phyloP scores from a whole-genome alignment of 2,888 invertebrate genomes.

The Hipparchia sbordonii region DNA sequence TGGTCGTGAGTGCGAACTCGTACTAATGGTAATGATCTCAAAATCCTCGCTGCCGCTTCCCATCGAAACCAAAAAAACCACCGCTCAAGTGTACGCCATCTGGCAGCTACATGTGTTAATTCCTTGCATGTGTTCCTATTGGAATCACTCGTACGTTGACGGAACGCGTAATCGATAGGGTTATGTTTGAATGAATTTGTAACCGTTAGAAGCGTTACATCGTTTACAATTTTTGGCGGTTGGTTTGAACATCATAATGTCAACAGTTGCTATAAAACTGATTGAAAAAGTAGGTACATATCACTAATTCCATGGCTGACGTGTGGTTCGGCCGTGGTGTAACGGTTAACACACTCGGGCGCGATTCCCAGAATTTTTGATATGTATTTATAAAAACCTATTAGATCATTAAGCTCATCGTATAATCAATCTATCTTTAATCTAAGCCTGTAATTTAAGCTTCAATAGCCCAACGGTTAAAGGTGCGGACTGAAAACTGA shows the following conservation, averaged over 20 bases:
- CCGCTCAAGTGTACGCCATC: constrained; percentile 70
- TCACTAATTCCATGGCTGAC: too few relatives aligned
- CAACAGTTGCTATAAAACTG: not conserved
- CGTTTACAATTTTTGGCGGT: not conserved
- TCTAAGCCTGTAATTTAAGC: too few relatives aligned
- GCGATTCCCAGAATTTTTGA: too few relatives aligned
- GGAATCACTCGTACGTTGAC: constrained; percentile 26
- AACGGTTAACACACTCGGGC: too few relatives aligned
- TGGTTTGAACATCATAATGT: not conserved
- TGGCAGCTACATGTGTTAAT: constrained; percentile 63
- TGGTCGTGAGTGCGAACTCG: not conserved
- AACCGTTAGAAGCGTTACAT: constrained; percentile 12
- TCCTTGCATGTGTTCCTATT: constrained; percentile 40
- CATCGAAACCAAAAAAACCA: constrained; percentile 57
- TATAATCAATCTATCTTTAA: too few relatives aligned
- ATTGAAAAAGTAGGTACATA: too few relatives aligned
- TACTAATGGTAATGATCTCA: constrained; percentile 13
- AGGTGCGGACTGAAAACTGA: too few relatives aligned
- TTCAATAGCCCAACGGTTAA: too few relatives aligned
- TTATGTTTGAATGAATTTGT: constrained; percentile 12
- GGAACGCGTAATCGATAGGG: constrained; percentile 25
- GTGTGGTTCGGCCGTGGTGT: too few relatives aligned
- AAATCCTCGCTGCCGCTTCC: constrained; percentile 50
- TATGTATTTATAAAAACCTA: too few relatives aligned
- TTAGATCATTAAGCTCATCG: too few relatives aligned